These are phyloP conservation scores for Cremastinae sp. DNA, from an alignment of 2,888 invertebrate species.

Conservation along the genomic window DNA sequence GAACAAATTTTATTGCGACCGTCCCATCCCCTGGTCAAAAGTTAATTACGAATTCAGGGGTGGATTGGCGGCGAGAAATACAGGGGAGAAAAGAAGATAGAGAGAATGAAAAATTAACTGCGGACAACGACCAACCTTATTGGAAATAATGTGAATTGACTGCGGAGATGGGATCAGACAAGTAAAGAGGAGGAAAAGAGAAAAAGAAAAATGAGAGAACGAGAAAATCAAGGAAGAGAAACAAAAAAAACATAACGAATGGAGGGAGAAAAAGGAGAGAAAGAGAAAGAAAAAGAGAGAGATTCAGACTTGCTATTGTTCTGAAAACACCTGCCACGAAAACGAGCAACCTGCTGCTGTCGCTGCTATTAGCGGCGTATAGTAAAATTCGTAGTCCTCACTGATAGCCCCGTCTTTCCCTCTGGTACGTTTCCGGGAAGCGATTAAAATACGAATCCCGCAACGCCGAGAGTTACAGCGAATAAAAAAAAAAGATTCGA, in stretches of 20 bases:
- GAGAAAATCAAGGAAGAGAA: constrained; percentile 7
- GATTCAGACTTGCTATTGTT: constrained; percentile 56
- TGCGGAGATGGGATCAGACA: constrained; percentile 5
- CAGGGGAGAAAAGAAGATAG: constrained; percentile 33
- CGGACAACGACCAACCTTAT: constrained; percentile 25
- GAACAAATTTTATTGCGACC: constrained; percentile 37
- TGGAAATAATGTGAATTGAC: constrained; percentile 46
- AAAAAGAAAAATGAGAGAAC: constrained; percentile 34
- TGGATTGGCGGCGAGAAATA: constrained; percentile 47
- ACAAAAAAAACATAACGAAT: background rate
- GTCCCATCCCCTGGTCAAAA: background rate
- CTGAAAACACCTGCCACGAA: constrained; percentile 62
- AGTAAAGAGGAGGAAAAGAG: constrained; percentile 15
- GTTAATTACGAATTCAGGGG: constrained; percentile 53
- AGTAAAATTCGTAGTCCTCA: constrained; percentile 10
- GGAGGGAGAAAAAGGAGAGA: constrained; percentile 14
- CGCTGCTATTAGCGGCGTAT: constrained; percentile 28
- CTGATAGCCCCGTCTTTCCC: constrained; percentile 26
- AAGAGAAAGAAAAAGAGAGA: constrained; percentile 31
- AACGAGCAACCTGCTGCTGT: constrained; percentile 55
- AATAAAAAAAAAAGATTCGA: constrained; percentile 36
- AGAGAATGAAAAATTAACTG: constrained; percentile 19
- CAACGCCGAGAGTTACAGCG: constrained; percentile 27
- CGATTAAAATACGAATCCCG: constrained; percentile 49
- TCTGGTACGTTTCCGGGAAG: constrained; percentile 61